These are phyloP conservation scores for Euthynnus affinis DNA, from an alignment of 2,797 vertebrate species.

Conservation along the genomic window DNA sequence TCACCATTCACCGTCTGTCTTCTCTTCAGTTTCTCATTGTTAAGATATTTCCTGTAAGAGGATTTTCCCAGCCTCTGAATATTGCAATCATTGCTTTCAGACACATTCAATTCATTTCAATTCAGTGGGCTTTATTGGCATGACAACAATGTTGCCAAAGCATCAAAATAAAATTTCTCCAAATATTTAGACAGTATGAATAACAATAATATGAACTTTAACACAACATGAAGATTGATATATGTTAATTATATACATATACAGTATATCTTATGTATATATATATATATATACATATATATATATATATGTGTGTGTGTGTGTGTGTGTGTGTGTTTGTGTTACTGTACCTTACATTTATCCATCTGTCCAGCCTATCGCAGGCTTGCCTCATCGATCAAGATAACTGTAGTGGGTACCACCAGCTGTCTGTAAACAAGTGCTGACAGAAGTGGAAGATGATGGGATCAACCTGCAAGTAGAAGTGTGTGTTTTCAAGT, in stretches of 20 bases:
- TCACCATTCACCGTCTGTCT: conserved; percentile 9
- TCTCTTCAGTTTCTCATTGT: conserved; percentile 25
- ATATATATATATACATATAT: too few relatives aligned
- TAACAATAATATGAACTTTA: too few relatives aligned
- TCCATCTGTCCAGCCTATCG: conserved; percentile 31
- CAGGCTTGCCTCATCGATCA: conserved; percentile 14
- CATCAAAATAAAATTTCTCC: too few relatives aligned
- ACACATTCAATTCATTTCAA: background rate
- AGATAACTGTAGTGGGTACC: background rate
- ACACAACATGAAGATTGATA: too few relatives aligned
- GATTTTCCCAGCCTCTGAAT: conserved; percentile 9
- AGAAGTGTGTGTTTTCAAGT: conserved; percentile 23
- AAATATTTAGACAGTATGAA: too few relatives aligned
- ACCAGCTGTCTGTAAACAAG: conserved; percentile 28
- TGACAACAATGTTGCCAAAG: too few relatives aligned
- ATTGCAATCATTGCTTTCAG: conserved; percentile 4
- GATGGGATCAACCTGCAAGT: conserved; percentile 15
- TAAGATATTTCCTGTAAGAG: conserved; percentile 51
- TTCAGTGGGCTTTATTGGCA: too few relatives aligned
- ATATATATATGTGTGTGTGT: too few relatives aligned
- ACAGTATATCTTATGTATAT: too few relatives aligned
- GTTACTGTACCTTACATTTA: background rate
- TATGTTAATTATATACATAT: too few relatives aligned
- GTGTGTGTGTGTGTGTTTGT: too few relatives aligned
- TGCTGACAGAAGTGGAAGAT: conserved; percentile 2